These are phyloP conservation scores for Petrolisthes manimaculis DNA, from an alignment of 2,888 invertebrate genomes.

Conservation along the genomic window DNA sequence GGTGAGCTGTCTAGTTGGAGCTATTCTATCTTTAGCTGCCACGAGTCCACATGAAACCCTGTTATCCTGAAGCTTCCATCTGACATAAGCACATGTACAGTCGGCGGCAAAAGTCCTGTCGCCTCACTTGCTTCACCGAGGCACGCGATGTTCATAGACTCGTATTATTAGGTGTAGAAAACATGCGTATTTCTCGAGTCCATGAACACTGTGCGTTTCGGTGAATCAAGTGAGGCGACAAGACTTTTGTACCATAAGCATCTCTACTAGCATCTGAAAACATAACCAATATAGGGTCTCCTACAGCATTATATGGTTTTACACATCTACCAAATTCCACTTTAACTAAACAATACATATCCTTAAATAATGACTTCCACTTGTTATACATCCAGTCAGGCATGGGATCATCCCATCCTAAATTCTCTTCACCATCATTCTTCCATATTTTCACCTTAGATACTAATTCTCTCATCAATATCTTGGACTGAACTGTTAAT, in stretches of 20 bases:
- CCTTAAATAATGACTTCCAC: neutral
- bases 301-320: neutral
- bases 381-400: too few relatives aligned
- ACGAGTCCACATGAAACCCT: neutral
- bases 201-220: too few relatives aligned
- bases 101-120: too few relatives aligned
- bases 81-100: neutral
- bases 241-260: neutral
- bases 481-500: neutral
- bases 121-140: too few relatives aligned
- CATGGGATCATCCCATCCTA: neutral
- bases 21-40: constrained; percentile 9
- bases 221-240: too few relatives aligned
- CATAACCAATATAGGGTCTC: neutral
- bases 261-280: neutral
- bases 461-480: neutral
- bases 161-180: too few relatives aligned
- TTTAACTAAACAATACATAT: neutral
- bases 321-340: neutral
- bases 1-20: neutral
- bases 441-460: too few relatives aligned
- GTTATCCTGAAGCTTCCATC: neutral
- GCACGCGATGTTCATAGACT: too few relatives aligned
- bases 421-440: neutral
- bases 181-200: too few relatives aligned